Base-by-base conservation (phyloP, 2,888 invertebrate genomes). In the Microdon myrmicae region DNA sequence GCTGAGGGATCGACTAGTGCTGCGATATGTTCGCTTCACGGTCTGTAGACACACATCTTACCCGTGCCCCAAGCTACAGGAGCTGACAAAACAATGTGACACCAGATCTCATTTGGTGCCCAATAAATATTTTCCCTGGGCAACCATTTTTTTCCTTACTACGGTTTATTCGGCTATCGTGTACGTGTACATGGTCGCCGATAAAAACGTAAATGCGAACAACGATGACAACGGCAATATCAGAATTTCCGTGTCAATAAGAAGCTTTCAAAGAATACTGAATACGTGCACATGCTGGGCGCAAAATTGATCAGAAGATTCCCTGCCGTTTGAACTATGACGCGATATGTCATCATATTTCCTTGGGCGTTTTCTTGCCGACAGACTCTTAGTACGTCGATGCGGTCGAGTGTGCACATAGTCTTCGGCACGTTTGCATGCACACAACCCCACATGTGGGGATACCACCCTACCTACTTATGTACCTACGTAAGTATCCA, bases 301-400 rank as follows among this genome's bases (percentile, higher is more conserved):
- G 69, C 72, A 75, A 79, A 79, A 79, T 79, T 79, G 78, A 79
- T 79, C 78, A 75, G 74, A 74, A 75, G 78, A 77, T 75, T 78
- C 79, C 79, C 79, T 79, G 79, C 75, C 74, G 79, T 76, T 79
- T 79, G 78, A 79, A 78, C 79, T 79, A 79, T 79, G 79, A 79
- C 73, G 79, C 79, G 78, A 79, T 78, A 78, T 79, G 79, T 79
- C 78, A 79, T 79, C 78, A 77, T 79, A 79, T 79, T 76, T 78
- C 71, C 70, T 71, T 69, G 19, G 26, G 51, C 55, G 45, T 37
- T 54, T 54, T 45, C 43, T 44, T 45, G 13, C 43, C 31, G 20
- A n/a, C n/a, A n/a, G n/a, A n/a, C n/a, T n/a, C n/a, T n/a, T n/a
- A n/a, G n/a, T n/a, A n/a, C n/a, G n/a, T n/a, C n/a, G n/a, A n/a